Evolutionary conservation across 2,113 vertebrate genomes (phyloP), one percentile per base, ranked within the genome.

Genomic region (Ahaetulla prasina): DNA sequence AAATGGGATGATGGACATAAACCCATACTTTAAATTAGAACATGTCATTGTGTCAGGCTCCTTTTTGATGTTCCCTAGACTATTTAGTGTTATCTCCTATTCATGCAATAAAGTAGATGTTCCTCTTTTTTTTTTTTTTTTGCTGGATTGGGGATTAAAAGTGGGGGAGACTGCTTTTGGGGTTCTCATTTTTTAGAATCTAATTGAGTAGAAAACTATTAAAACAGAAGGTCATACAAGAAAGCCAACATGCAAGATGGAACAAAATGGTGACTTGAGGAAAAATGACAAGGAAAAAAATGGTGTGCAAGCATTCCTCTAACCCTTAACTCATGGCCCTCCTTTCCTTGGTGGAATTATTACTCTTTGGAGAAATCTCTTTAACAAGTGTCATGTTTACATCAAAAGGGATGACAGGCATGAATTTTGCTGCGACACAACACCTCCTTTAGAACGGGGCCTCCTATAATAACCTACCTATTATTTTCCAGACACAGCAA

Each of bases 201-300:
- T 97, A 98, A 98, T 97, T 97, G 97, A 97, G 97, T 4, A 25
- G 96, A 97, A 98, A 98, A 96, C 96, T 97, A 97, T 96, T 98
- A 96, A 97, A 8, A 96, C 80, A 95, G 96, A 95, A 94, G 88
- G 95, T 94, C 95, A 95, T 95, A 91, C 89, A 95, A 96, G 95
- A 94, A 88, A 95, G 95, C 27, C 54, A 53, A 92, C 93, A 96
- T 80, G 91, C 27, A 23, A 50, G 94, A 91, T 87, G 94, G 90
- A 93, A 96, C 94, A 60, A 27, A 60, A 60, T 60, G 57, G 57
- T 92, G 95, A 95, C 92, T 27, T 57, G 55, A 57, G 55, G 55
- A 95, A 39, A 95, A 39, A 94, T 93, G 95, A 95, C 91, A 95
- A 94, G 95, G 95, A 11, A 43, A 94, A 95, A 96, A 96, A 95